Percentiles rank a stretch among this genome's conserved stretches.
phyloP scores from a whole-genome alignment of 2,888 invertebrate species.

The Eristalis arbustorum region DNA sequence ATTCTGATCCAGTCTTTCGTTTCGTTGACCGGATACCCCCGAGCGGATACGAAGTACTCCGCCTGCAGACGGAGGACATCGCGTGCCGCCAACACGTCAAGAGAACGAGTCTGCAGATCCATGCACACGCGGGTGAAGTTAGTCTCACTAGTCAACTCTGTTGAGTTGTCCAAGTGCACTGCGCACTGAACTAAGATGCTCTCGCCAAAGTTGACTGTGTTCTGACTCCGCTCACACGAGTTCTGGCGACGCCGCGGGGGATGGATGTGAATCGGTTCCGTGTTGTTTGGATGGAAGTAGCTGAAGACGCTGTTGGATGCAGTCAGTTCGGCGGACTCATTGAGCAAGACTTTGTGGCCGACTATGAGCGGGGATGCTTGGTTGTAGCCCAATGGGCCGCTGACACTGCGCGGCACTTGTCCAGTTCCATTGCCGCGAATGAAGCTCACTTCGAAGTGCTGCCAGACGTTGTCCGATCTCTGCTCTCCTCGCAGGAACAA shows the following conservation, averaged over 20 bases:
- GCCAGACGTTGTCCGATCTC: slow-evolving; percentile 71
- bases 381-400: slow-evolving; percentile 77
- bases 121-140: slow-evolving; percentile 77
- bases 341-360: slow-evolving; percentile 71
- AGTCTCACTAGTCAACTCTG: slow-evolving; percentile 30
- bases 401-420: slow-evolving; percentile 9
- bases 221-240: slow-evolving; percentile 50
- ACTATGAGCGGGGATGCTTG: slow-evolving; percentile 75
- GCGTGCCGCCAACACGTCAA: slow-evolving; percentile 63
- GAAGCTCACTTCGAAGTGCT: slow-evolving; percentile 73
- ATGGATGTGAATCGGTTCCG: slow-evolving; percentile 12
- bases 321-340: slow-evolving; percentile 70
- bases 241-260: slow-evolving; percentile 66
- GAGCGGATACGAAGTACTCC: slow-evolving; percentile 73
- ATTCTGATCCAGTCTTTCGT: slow-evolving; percentile 75
- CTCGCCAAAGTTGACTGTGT: slow-evolving; percentile 75
- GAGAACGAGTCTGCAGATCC: slow-evolving; percentile 74
- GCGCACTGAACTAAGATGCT: slow-evolving; percentile 75
- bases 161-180: slow-evolving; percentile 71
- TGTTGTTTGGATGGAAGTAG: slow-evolving; percentile 73
- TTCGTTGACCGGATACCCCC: slow-evolving; percentile 76
- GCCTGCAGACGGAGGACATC: slow-evolving; percentile 19
- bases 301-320: slow-evolving; percentile 70
- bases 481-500: slow-evolving; percentile 27
- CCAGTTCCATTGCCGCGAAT: slow-evolving; percentile 66